phyloP scores from a whole-genome alignment of 2,797 vertebrate species.

The Platalea minor region DNA sequence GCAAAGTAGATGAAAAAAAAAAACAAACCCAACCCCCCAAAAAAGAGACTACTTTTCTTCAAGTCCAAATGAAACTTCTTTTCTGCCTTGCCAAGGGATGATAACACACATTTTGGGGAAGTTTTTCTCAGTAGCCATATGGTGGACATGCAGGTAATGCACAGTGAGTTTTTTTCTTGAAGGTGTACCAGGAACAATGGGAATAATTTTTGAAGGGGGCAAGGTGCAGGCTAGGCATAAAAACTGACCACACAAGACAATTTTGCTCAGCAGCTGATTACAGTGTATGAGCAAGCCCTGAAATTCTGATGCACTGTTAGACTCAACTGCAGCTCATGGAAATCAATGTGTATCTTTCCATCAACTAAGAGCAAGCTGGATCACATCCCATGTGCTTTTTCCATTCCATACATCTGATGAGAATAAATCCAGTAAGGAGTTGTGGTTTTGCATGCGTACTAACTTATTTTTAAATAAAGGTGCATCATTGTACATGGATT shows the following conservation, averaged over 20 bases:
- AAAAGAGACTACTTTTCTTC: not conserved
- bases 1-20: not conserved
- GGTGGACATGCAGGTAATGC: not conserved
- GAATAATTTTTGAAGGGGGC: not conserved
- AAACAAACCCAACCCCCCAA: no score
- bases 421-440: not conserved
- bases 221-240: not conserved
- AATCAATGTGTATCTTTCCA: not conserved
- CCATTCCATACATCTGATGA: not conserved
- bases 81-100: not conserved
- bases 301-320: not conserved
- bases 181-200: fast-evolving
- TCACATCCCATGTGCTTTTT: not conserved
- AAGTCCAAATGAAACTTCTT: not conserved
- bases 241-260: not conserved
- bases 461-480: not conserved
- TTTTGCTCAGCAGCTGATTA: not conserved
- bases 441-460: not conserved
- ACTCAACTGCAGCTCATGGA: not conserved
- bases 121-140: not conserved
- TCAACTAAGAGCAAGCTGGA: not conserved
- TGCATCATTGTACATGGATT: not conserved
- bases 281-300: not conserved
- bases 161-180: not conserved
- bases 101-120: not conserved